Conservation (phyloP, 2,797 vertebrate species). For the Crenuchus spilurus region DNA sequence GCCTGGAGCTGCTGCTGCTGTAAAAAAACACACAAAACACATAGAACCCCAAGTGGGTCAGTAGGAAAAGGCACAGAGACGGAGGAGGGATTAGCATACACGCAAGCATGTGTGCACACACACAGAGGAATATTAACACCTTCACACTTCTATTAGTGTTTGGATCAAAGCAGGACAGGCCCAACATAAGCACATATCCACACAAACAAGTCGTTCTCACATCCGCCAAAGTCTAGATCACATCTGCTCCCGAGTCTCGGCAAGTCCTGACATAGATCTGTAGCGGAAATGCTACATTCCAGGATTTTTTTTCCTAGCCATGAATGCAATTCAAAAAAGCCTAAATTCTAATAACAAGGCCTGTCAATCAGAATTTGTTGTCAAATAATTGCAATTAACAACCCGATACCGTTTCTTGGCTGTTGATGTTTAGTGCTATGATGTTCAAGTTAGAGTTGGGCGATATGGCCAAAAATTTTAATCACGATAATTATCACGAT, state of each 20-base stretch:
- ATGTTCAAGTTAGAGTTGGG: too few species aligned
- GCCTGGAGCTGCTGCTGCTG: slow-evolving; percentile 98
- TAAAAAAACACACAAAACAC: slow-evolving; percentile 58
- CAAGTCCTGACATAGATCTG: background rate
- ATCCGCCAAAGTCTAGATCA: background rate
- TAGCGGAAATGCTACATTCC: background rate
- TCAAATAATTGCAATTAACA: too few species aligned
- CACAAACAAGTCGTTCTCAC: background rate
- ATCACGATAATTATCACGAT: too few species aligned
- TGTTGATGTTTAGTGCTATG: too few species aligned
- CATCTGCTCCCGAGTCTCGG: background rate
- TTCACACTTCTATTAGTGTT: slow-evolving; percentile 42
- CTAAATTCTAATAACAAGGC: too few species aligned
- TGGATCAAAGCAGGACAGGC: slow-evolving; percentile 24
- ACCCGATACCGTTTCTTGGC: too few species aligned
- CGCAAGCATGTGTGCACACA: background rate
- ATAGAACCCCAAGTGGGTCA: slow-evolving; percentile 45
- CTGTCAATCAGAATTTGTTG: too few species aligned
- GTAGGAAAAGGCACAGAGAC: slow-evolving; percentile 45
- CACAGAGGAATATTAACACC: slow-evolving; percentile 19
- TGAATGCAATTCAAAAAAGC: too few species aligned
- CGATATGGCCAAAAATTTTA: too few species aligned
- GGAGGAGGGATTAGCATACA: slow-evolving; percentile 19
- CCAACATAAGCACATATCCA: slow-evolving; percentile 24
- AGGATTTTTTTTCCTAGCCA: background rate